Percentiles rank a stretch among this genome's conserved stretches.
phyloP scores from a whole-genome alignment of 2,797 vertebrate genomes.

The Urophycis tenuis region DNA sequence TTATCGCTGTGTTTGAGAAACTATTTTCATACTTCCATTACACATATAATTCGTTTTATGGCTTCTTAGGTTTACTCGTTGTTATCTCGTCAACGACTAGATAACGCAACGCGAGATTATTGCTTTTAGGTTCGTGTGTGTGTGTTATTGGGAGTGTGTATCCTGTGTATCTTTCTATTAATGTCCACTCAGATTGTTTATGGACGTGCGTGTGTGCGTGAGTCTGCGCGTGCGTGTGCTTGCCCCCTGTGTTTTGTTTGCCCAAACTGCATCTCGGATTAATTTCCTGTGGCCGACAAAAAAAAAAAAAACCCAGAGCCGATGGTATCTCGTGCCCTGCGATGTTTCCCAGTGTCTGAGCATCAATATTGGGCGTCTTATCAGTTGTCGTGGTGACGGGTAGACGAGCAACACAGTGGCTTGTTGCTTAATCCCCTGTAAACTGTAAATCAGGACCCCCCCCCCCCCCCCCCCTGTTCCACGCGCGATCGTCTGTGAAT shows the following conservation, averaged over 20 bases:
- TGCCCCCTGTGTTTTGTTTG: slow-evolving; percentile 35
- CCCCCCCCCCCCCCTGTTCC: too few relatives aligned
- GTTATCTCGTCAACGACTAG: slow-evolving; percentile 30
- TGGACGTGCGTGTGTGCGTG: slow-evolving; percentile 14
- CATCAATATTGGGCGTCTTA: slow-evolving; percentile 37
- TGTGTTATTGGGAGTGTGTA: background rate
- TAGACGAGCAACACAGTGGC: slow-evolving; percentile 29
- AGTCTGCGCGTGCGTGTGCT: slow-evolving; percentile 19
- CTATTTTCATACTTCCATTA: background rate
- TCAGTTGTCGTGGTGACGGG: slow-evolving; percentile 23
- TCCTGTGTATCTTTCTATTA: background rate
- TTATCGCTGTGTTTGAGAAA: background rate
- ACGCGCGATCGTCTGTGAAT: background rate
- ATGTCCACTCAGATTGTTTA: slow-evolving; percentile 1
- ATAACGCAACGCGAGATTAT: slow-evolving; percentile 20
- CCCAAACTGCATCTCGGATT: slow-evolving; percentile 42
- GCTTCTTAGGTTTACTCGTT: background rate
- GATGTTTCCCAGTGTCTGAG: slow-evolving; percentile 44
- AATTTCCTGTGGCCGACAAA: slow-evolving; percentile 60
- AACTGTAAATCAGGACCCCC: slow-evolving; percentile 10
- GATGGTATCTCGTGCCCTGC: slow-evolving; percentile 46
- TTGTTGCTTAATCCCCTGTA: background rate
- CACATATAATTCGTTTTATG: background rate
- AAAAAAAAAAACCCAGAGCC: slow-evolving; percentile 43
- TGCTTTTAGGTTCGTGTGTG: background rate